Base-by-base conservation (phyloP, 2,888 invertebrate genomes). In the Papilio elwesi region DNA sequence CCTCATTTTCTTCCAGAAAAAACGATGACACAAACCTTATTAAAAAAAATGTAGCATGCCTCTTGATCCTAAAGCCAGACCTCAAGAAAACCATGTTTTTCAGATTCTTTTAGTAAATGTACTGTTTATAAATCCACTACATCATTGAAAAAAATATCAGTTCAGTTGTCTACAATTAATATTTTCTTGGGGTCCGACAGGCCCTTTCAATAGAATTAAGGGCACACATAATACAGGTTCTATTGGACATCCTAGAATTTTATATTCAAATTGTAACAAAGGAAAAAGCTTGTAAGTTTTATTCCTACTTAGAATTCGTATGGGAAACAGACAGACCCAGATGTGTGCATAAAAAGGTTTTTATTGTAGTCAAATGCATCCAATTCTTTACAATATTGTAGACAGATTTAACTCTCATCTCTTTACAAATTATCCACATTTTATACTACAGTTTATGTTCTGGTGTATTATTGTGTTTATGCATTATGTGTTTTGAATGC, bases 291-390 rank as follows among this genome's bases (percentile, higher is more conserved):
- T 66, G 15, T 57, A 43, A 49, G 51, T 52, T 47, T 26, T 36
- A 63, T 55, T 52, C 12, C 12, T 26, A 49, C n/a, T 55, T 57
- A 10, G 1, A 65, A 26, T 13, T 68, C 47, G 9, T 63, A 73
- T 49, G 66, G 73, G 69, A 73, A 73, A 68, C 63, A 64, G 63
- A 68, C 72, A 68, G 72, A 68, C 71, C 68, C 51, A 26, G 26
- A 26, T 26, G 48, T 71, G 57, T 57, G 15, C 6, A 47, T 55
- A 55, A 49, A 64, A 63, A 64, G 48, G 49, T 64, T 49, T 65
- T 52, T 36, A n/a, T 66, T 38, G 4, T 52, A 36, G 13, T 36
- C 3, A 52, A 38, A 51, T 38, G 38, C 9, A 38, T 66, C 52
- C 52, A 38, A 52, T 66, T 66, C 10, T 55, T 4, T 16, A 55